Evolutionary conservation across 37 sponge, comb jelly and placozoan species (phyloP), one percentile per base, ranked within the genome.

Genomic region (Oopsacas minuta): DNA sequence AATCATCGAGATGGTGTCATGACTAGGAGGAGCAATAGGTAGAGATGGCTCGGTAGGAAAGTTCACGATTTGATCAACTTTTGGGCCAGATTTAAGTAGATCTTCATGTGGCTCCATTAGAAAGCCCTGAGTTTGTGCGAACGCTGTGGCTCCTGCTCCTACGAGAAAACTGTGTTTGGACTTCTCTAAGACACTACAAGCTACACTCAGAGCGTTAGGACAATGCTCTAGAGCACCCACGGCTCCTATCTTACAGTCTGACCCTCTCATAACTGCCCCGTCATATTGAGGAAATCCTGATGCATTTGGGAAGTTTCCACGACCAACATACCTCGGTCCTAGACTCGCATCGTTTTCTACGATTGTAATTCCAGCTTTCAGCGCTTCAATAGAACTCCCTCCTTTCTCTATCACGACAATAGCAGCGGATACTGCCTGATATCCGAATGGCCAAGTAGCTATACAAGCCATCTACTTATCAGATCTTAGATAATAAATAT

Each of bases 221-320:
- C 39, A 92, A 89, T 89, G 84, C 75, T 92, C 93, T 23, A 92
- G 85, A 36, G 89, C 86, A 37, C 86, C 88, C 52, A 92, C 91
- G n/a, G 89, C 87, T 34, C 93, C 93, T 36, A 92, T 53, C 0
- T 81, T 20, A 37, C 86, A 88, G 82, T 92, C 88, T 34, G 30
- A 28, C 0, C 93, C 93, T 82, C 91, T 42, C 93, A 92, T 92
- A 12, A 92, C 32, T 75, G 91, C 93, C 38, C 91, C 93, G 86
- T 92, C 90, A 0, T 90, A 83, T 49, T 92, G 93, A 36, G 90
- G 87, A 38, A 88, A 81, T 10, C 93, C 93, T 20, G 87, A 84
- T 3, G 39, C 39, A 52, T 92, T 92, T 17, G 93, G 93, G 85
- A 90, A 90, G 49, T 85, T 88, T 1, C 93, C 90, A 34, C 75